Base-by-base conservation (phyloP, 2,797 vertebrate species). In the Alosa sapidissima region DNA sequence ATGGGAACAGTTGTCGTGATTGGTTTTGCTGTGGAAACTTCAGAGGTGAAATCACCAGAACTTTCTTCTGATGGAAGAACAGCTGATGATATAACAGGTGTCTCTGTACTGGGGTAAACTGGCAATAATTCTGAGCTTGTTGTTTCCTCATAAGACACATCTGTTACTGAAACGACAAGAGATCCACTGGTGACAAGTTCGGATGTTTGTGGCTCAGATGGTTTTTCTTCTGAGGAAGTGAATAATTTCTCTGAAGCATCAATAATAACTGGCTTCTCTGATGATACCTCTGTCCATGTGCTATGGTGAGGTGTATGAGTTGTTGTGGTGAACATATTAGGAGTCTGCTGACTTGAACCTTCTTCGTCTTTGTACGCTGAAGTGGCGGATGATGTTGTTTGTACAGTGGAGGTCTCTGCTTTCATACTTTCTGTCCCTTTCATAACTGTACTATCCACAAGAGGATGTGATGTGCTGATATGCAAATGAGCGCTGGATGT, bases 301-400 rank as follows among this genome's bases (percentile, higher is more conserved):
- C n/a, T n/a, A 24, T 62, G 21, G 58, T 62, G 58, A 3, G 58
- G 58, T n/a, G 58, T 62, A 62, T 62, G 58, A 62, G 58, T 62
- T 24, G 58, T 62, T 0, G 75, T 48, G 28, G 33, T 83, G 24
- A 49, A 52, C n/a, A 85, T n/a, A 3, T 84, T 84, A 83, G n/a
- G n/a, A n/a, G 47, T 41, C 0, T 33, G 47, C n/a, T 62, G 19
- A 36, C 78, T 5, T 2, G 6, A 65, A 16, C 28, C 58, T 28
- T 87, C 84, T 19, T 85, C n/a, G 58, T 49, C 48, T 49, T 2
- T 49, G n/a, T n/a, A n/a, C n/a, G n/a, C n/a, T n/a, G n/a, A n/a
- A n/a, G n/a, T n/a, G n/a, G n/a, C n/a, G n/a, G n/a, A n/a, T n/a
- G n/a, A n/a, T n/a, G n/a, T 3, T 33, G 55, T 58, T 33, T 65